A percentile compares a stretch with the other conserved stretches of the same genome.
phyloP scores from a whole-genome alignment of 1,140 invertebrate genomes.

The Macrobrachium rosenbergii region DNA sequence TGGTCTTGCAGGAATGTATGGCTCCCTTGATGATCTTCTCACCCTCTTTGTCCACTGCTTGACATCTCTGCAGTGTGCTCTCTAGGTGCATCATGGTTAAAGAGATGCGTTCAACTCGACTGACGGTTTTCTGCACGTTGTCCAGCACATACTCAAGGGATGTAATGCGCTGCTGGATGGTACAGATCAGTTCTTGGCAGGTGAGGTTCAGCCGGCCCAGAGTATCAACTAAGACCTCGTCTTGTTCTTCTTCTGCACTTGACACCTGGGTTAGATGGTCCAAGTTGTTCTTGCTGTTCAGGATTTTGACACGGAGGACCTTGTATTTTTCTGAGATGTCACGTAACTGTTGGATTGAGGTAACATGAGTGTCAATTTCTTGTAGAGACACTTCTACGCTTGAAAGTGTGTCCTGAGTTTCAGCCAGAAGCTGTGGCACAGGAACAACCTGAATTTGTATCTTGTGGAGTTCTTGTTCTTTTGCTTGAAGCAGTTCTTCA shows the following conservation, averaged over 20 bases:
- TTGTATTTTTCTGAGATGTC: slow-evolving; percentile 65
- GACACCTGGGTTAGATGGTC: slow-evolving; percentile 63
- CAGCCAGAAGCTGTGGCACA: slow-evolving; percentile 58
- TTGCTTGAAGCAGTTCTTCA: slow-evolving; percentile 66
- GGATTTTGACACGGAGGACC: slow-evolving; percentile 60
- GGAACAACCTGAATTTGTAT: slow-evolving; percentile 64
- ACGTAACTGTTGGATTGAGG: slow-evolving; percentile 62
- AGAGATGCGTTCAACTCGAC: slow-evolving; percentile 64
- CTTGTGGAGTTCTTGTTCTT: slow-evolving; percentile 62
- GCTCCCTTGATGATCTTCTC: slow-evolving; percentile 65
- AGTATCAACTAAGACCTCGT: slow-evolving; percentile 55
- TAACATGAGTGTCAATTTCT: slow-evolving; percentile 64
- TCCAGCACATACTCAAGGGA: slow-evolving; percentile 64
- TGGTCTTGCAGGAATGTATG: slow-evolving; percentile 64
- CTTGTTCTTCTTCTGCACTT: slow-evolving; percentile 59
- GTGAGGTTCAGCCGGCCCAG: slow-evolving; percentile 58
- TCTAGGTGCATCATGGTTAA: slow-evolving; percentile 64
- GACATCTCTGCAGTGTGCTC: slow-evolving; percentile 59
- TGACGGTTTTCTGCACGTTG: slow-evolving; percentile 64
- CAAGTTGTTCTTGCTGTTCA: slow-evolving; percentile 65
- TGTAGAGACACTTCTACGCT: slow-evolving; percentile 59
- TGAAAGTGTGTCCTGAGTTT: slow-evolving; percentile 62
- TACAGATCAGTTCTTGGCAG: slow-evolving; percentile 64
- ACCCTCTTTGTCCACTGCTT: slow-evolving; percentile 64
- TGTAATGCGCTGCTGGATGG: slow-evolving; percentile 63